phyloP scores from a whole-genome alignment of 2,888 invertebrate genomes.

The Drosophila koepferae region DNA sequence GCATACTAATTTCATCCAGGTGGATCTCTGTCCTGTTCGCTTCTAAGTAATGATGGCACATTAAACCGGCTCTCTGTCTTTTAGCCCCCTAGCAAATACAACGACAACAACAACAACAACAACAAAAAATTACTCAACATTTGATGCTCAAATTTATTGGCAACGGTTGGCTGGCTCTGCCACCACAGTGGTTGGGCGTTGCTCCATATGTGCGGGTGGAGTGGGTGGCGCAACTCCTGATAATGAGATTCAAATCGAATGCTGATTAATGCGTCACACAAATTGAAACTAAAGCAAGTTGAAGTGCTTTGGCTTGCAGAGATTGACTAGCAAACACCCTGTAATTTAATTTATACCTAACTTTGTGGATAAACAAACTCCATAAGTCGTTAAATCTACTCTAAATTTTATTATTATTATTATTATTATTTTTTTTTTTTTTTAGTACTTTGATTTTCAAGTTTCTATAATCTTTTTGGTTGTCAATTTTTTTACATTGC shows the following conservation, averaged over 20 bases:
- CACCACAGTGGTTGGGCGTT: conserved; percentile 8
- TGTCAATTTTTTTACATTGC: no score
- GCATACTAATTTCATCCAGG: conserved; percentile 74
- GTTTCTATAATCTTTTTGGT: no score
- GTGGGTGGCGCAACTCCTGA: conserved; percentile 20
- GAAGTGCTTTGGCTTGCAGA: neutral
- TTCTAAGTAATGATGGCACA: conserved; percentile 66
- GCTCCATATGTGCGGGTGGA: neutral
- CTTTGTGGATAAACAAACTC: neutral
- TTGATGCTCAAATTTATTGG: conserved; percentile 75
- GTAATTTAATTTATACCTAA: neutral
- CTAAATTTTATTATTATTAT: no score
- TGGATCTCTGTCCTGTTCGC: conserved; percentile 26
- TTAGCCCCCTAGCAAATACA: conserved; percentile 27
- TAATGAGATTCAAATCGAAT: conserved; percentile 79
- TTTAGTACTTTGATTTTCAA: no score
- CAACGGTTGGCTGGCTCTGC: conserved; percentile 32
- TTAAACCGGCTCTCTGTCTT: conserved; percentile 42
- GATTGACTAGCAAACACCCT: conserved; percentile 17
- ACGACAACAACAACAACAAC: conserved; percentile 18
- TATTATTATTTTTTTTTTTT: no score
- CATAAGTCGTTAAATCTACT: neutral
- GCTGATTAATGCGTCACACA: conserved; percentile 74
- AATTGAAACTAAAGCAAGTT: conserved; percentile 68
- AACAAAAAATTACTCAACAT: conserved; percentile 72